Percentiles rank a stretch among this genome's conserved stretches.
phyloP scores from a whole-genome alignment of 2,113 vertebrate species.

The Spermophilus dauricus region DNA sequence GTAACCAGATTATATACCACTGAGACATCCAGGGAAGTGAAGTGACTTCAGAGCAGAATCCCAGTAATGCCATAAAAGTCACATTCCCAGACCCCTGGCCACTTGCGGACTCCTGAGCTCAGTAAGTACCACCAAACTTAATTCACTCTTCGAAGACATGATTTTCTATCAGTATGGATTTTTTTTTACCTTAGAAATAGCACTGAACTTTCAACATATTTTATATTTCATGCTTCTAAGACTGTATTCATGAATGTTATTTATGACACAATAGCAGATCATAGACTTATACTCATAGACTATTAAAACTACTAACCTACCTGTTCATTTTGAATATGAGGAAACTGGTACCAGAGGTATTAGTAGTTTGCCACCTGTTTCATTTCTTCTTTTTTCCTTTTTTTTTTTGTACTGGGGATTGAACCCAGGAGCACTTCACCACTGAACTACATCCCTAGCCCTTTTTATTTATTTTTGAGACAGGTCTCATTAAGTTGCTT shows the following conservation, averaged over 20 bases:
- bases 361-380: neutral
- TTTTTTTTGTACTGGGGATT: neutral
- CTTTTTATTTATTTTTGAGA: too few relatives aligned
- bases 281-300: neutral
- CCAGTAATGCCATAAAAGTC: neutral
- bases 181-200: neutral
- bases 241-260: neutral
- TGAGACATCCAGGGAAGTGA: neutral
- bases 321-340: constrained; percentile 17
- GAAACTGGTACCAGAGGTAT: neutral
- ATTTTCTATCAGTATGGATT: neutral
- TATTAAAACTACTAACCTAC: neutral
- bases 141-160: neutral
- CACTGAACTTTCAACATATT: neutral
- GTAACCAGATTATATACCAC: neutral
- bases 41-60: neutral
- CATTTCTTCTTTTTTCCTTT: neutral
- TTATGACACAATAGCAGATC: neutral
- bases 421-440: too few relatives aligned
- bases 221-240: neutral
- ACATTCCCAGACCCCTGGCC: neutral
- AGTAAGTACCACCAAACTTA: neutral
- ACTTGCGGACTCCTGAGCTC: neutral
- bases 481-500: too few relatives aligned
- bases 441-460: too few relatives aligned